Evolutionary conservation across 1,140 invertebrate genomes (phyloP).

Genomic region (Teleopsis dalmanni): DNA sequence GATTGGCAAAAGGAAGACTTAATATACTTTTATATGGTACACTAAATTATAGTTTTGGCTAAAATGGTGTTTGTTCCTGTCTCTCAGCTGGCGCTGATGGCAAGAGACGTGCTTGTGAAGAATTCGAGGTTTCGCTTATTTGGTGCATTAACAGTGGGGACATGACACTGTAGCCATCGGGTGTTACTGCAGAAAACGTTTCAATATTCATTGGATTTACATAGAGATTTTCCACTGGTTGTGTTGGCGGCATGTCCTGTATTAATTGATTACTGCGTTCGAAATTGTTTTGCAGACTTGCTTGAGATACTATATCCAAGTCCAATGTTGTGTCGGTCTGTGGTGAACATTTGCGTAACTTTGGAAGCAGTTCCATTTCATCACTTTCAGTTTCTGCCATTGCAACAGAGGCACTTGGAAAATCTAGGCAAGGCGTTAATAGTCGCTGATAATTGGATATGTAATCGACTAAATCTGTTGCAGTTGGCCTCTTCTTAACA

Average conservation of each 20-base stretch:
- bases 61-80: slow-evolving; percentile 7
- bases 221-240: neutral
- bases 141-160: slow-evolving; percentile 22
- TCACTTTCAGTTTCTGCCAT: slow-evolving; percentile 40
- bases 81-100: neutral
- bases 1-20: too few species aligned
- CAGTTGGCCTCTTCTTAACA: slow-evolving; percentile 60
- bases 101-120: neutral
- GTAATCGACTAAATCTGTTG: slow-evolving; percentile 70
- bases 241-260: neutral
- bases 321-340: slow-evolving; percentile 13
- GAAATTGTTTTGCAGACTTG: neutral
- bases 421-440: slow-evolving; percentile 69
- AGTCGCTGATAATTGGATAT: slow-evolving; percentile 69
- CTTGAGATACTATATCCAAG: slow-evolving; percentile 13
- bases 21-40: too few species aligned
- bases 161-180: slow-evolving; percentile 37
- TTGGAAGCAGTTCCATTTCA: slow-evolving; percentile 21
- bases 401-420: slow-evolving; percentile 64
- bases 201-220: neutral
- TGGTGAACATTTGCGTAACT: slow-evolving; percentile 12
- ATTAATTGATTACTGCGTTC: neutral
- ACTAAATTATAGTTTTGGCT: too few species aligned
- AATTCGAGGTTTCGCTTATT: neutral
- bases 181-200: slow-evolving; percentile 19